These are phyloP conservation scores for Podocnemis expansa DNA, from an alignment of 2,113 vertebrate genomes.

Conservation along the genomic window DNA sequence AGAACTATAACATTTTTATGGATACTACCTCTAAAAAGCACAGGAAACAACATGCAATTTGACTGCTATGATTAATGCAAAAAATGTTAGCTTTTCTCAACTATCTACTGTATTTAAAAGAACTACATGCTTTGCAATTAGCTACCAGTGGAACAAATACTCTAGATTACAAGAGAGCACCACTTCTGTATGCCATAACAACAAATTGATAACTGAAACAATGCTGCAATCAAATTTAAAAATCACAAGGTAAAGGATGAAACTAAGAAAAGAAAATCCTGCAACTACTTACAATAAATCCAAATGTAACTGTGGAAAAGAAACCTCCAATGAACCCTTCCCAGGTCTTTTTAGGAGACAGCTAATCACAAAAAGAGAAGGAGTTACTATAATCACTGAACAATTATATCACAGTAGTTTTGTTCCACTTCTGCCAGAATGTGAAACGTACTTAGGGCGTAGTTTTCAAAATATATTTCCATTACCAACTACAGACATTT, in stretches of 20 bases:
- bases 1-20: not conserved
- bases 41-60: not conserved
- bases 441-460: not conserved
- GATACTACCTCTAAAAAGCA: not conserved
- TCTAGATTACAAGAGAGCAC: not conserved
- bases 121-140: not conserved
- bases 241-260: not conserved
- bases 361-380: slow-evolving; percentile 72
- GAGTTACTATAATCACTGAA: not conserved
- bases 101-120: not conserved
- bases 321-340: slow-evolving; percentile 98
- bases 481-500: not conserved
- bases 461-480: not conserved
- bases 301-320: slow-evolving; percentile 94
- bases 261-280: slow-evolving; percentile 1
- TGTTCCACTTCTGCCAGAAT: not conserved
- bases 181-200: not conserved
- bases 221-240: not conserved
- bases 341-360: slow-evolving; percentile 99
- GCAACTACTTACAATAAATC: slow-evolving; percentile 90
- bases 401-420: not conserved
- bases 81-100: not conserved
- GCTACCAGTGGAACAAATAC: not conserved
- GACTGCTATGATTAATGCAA: not conserved
- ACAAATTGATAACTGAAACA: not conserved